These are phyloP conservation scores for Tenthredo livida DNA, from an alignment of 2,888 invertebrate species.

Conservation along the genomic window DNA sequence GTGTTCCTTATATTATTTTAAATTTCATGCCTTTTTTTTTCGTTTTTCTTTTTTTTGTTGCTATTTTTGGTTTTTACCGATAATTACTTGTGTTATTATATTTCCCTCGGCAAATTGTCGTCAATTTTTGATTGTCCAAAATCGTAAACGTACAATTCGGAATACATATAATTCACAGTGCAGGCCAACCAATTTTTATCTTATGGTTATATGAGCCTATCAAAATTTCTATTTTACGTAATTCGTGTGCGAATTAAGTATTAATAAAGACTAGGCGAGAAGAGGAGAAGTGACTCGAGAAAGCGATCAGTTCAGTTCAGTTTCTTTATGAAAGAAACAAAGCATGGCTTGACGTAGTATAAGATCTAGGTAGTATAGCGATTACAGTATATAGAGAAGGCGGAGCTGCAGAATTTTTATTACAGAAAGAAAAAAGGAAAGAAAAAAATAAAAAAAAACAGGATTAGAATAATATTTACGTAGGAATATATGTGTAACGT, in stretches of 20 bases:
- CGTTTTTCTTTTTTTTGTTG: no score
- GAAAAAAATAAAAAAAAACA: not conserved
- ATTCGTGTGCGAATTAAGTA: constrained; percentile 20
- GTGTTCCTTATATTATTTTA: not conserved
- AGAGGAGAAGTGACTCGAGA: not conserved
- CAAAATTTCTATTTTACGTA: not conserved
- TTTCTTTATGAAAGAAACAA: constrained; percentile 11
- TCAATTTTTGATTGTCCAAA: not conserved
- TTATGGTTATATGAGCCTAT: not conserved
- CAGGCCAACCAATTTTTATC: no score
- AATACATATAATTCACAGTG: no score
- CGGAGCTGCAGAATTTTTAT: not conserved
- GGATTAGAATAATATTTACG: not conserved
- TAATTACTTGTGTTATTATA: no score
- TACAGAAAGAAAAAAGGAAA: not conserved
- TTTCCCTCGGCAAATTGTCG: no score
- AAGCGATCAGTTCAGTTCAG: not conserved
- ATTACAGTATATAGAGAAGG: not conserved
- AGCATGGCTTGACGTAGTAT: not conserved
- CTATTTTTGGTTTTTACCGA: no score
- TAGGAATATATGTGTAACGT: not conserved
- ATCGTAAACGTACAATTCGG: not conserved
- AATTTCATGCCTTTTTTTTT: no score
- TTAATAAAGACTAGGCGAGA: not conserved
- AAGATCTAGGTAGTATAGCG: not conserved